Percentiles rank a stretch among this genome's conserved stretches.
These are phyloP conservation scores for Ferdinandea cuprea DNA, from an alignment of 2,888 invertebrate species.

Conservation along the genomic window DNA sequence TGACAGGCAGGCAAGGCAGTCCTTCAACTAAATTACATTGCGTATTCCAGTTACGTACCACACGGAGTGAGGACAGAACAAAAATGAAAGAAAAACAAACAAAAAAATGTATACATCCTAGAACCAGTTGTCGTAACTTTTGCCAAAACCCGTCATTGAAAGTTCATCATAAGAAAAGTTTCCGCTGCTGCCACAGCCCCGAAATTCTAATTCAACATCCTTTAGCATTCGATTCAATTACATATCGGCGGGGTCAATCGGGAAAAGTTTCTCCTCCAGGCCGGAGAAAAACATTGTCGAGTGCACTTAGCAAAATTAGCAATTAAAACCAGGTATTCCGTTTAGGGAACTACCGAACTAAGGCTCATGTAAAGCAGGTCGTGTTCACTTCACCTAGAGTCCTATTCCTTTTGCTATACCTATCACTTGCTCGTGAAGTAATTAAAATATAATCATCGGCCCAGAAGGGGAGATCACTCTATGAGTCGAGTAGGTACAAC, in stretches of 20 bases:
- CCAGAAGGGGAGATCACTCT: slow-evolving; percentile 27
- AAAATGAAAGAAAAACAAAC: no score
- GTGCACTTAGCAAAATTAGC: slow-evolving; percentile 45
- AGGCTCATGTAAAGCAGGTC: slow-evolving; percentile 41
- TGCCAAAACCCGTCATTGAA: slow-evolving; percentile 26
- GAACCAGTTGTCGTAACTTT: slow-evolving; percentile 35
- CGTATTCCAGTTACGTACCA: slow-evolving; percentile 65
- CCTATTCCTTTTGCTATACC: slow-evolving; percentile 14
- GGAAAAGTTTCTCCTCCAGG: slow-evolving; percentile 9
- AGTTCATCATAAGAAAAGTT: slow-evolving; percentile 44
- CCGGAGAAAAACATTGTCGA: slow-evolving; percentile 10
- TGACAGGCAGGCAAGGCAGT: slow-evolving; percentile 39
- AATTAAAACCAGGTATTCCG: slow-evolving; percentile 49
- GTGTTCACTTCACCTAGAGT: slow-evolving; percentile 51
- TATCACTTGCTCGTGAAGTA: slow-evolving; percentile 59
- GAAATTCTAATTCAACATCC: slow-evolving; percentile 25
- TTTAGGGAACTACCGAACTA: background rate
- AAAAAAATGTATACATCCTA: background rate
- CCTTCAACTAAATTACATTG: slow-evolving; percentile 69
- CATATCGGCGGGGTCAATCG: slow-evolving; percentile 15
- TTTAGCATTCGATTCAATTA: slow-evolving; percentile 60
- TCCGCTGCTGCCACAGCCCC: background rate
- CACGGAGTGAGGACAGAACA: background rate
- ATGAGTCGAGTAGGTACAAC: slow-evolving; percentile 32
- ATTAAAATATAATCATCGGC: slow-evolving; percentile 61